Conservation (phyloP, 2,797 vertebrate species). For the Hypotaenidia okinawae region DNA sequence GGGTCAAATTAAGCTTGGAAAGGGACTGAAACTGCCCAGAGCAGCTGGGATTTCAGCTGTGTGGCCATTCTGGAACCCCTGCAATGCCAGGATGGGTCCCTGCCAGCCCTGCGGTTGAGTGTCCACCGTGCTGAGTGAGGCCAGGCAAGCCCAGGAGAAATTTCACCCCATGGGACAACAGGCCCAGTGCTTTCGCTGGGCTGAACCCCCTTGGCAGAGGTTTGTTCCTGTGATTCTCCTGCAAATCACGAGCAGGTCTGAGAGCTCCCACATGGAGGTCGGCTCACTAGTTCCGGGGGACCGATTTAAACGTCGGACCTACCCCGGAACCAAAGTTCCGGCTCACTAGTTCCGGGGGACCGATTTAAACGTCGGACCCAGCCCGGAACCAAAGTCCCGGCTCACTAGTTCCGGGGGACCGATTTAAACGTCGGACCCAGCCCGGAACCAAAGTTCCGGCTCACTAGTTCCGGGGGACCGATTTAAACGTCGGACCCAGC, state of each 20-base stretch:
- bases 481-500: no score
- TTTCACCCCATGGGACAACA: neutral
- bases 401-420: no score
- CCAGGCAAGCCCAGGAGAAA: neutral
- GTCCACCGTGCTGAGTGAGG: neutral
- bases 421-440: no score
- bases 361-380: no score
- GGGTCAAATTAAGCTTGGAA: neutral
- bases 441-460: no score
- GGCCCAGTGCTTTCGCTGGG: neutral
- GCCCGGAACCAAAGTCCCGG: no score
- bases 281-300: no score
- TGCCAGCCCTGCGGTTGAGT: no score
- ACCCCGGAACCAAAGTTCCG: no score
- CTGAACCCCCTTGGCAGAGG: neutral
- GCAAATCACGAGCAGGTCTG: neutral
- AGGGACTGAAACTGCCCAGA: neutral
- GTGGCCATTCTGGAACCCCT: rapidly evolving
- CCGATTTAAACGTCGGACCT: no score
- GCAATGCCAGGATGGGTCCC: neutral
- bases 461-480: no score
- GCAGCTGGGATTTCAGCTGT: neutral
- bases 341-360: no score
- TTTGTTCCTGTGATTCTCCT: neutral
- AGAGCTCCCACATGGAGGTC: neutral